Percentiles rank a stretch among this genome's conserved stretches.
phyloP scores from a whole-genome alignment of 2,113 vertebrate species.

The Recurvirostra avosetta region DNA sequence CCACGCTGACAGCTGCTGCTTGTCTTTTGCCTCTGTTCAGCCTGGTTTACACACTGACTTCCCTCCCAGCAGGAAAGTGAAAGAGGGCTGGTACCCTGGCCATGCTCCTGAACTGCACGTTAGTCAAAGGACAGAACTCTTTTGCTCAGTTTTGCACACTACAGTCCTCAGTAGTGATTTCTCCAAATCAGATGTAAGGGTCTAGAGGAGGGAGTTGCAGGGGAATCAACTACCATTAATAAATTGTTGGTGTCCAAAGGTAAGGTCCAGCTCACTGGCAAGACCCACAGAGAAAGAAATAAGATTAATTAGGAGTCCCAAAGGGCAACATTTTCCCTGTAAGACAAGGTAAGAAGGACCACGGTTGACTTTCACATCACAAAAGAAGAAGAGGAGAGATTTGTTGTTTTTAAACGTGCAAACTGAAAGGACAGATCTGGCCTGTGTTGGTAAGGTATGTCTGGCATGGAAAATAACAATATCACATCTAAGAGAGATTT shows the following conservation, averaged over 20 bases:
- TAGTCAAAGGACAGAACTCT: background rate
- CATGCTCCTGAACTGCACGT: background rate
- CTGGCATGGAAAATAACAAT: background rate
- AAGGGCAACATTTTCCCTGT: background rate
- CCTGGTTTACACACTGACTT: background rate
- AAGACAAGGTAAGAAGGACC: background rate
- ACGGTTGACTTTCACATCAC: background rate
- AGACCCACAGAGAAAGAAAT: background rate
- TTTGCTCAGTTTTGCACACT: background rate
- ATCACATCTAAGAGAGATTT: background rate
- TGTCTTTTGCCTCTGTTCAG: background rate
- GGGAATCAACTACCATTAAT: background rate
- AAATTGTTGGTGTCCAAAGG: background rate
- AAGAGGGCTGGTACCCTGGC: background rate
- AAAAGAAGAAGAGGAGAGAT: background rate
- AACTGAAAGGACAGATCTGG: background rate
- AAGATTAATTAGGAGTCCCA: background rate
- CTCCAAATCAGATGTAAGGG: background rate
- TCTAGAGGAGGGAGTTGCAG: background rate
- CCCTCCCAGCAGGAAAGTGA: background rate
- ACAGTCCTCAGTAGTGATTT: background rate
- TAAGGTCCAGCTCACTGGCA: background rate
- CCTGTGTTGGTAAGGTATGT: background rate
- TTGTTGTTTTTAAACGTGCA: background rate
- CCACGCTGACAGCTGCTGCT: background rate